These are phyloP conservation scores for Hyposmocoma kahamanoa DNA, from an alignment of 1,140 invertebrate genomes.

Conservation along the genomic window DNA sequence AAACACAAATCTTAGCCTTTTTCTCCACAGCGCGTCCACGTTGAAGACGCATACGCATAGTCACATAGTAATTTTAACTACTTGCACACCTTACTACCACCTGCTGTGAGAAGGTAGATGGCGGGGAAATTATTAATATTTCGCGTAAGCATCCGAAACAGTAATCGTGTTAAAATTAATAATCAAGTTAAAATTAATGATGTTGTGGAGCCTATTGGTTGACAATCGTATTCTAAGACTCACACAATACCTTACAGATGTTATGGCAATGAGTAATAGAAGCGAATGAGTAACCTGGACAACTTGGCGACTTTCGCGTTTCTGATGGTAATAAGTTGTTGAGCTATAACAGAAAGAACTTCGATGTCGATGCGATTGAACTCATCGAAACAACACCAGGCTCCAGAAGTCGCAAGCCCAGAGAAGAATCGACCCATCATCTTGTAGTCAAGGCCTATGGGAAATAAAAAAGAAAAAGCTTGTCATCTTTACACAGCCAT, in stretches of 20 bases:
- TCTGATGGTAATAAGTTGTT: constrained; percentile 85
- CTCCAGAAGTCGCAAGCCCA: constrained; percentile 89
- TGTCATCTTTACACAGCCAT: not conserved
- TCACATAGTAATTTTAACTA: too few relatives aligned
- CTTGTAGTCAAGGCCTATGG: constrained; percentile 80
- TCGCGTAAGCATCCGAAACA: too few relatives aligned
- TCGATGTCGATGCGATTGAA: constrained; percentile 94
- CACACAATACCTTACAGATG: not conserved
- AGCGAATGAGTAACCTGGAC: constrained; percentile 76
- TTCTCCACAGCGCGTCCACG: too few relatives aligned
- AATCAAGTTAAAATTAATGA: too few relatives aligned
- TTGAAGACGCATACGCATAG: too few relatives aligned
- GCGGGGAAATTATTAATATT: too few relatives aligned
- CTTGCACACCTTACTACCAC: too few relatives aligned
- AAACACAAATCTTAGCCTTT: too few relatives aligned
- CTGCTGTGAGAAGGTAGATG: too few relatives aligned
- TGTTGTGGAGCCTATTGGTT: too few relatives aligned
- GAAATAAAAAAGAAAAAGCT: not conserved
- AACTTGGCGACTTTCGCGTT: constrained; percentile 82
- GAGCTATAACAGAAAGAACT: constrained; percentile 91
- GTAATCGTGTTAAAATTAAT: too few relatives aligned
- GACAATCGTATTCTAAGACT: not conserved
- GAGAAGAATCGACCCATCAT: constrained; percentile 94
- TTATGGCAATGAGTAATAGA: not conserved
- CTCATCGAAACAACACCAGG: constrained; percentile 95